Base-by-base conservation (phyloP, 2,888 invertebrate genomes). In the Spodoptera littoralis region DNA sequence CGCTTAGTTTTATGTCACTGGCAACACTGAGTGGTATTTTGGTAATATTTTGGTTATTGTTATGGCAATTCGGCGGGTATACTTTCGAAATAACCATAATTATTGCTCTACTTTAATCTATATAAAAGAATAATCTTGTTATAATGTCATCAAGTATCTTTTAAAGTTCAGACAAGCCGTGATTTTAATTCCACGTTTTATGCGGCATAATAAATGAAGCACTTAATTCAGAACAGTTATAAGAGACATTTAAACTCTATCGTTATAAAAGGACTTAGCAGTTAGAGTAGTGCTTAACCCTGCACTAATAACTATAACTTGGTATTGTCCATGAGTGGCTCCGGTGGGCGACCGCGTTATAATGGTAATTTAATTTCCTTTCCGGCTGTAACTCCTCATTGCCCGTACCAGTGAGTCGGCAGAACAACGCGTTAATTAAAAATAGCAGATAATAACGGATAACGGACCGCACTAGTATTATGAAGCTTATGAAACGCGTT, bases 341-440 rank as follows among this genome's bases (percentile, higher is more conserved):
- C 76, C 18, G 52, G 50, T 57, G 61, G 65, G 76, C 81, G 76
- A 73, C 80, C 80, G 82, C 80, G 82, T 85, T 86, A 80, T 84
- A 82, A 89, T 87, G 85, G 75, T 88, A 88, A 90, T 89, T 86
- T 83, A 87, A 87, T 90, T 89, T 89, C 87, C 86, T 88, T 87
- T 86, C 84, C 84, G 80, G 84, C 77, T 79, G 68, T 65, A 70
- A 76, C 70, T 74, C 70, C 65, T 62, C 75, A 67, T 69, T 67
- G 69, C 73, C 57, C 48, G 9, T 43, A 44, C 18, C n/a, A 60
- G 63, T 62, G 70, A 74, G 48, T 57, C 48, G 27, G 42, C 52
- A 68, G 52, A 65, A 62, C 60, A 48, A 60, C 6, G 47, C 48
- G 69, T 58, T 72, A 65, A 76, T 64, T 58, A 62, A 60, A 65